Evolutionary conservation across 2,888 invertebrate genomes (phyloP).

Genomic region (Sminthurinus aureus): DNA sequence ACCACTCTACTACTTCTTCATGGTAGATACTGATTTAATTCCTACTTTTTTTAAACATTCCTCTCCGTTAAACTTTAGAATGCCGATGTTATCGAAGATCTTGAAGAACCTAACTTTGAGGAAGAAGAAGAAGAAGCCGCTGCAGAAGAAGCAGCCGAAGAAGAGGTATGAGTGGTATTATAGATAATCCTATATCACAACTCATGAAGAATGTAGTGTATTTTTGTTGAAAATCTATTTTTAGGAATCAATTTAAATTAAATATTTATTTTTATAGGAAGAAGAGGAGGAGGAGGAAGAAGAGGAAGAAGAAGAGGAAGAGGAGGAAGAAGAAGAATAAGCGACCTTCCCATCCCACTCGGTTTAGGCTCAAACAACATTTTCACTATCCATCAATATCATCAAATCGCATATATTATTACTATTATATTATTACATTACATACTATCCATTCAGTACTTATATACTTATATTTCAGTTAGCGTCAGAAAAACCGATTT

Average conservation of each 20-base stretch:
- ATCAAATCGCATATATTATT: not conserved
- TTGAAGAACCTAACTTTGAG: constrained; percentile 47
- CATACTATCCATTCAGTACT: constrained; percentile 21
- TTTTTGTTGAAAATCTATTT: not conserved
- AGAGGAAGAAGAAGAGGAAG: constrained; percentile 72
- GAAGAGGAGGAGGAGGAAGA: constrained; percentile 76
- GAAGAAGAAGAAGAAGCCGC: constrained; percentile 57
- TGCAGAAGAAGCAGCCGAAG: constrained; percentile 65
- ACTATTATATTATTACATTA: constrained; percentile 15
- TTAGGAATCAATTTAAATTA: not conserved
- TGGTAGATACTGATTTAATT: no score
- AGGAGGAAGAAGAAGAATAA: constrained; percentile 71
- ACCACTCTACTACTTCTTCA: no score
- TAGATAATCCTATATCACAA: no score
- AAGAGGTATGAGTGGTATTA: constrained; percentile 60
- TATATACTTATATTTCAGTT: constrained; percentile 20
- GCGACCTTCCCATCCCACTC: not conserved
- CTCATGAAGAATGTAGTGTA: not conserved
- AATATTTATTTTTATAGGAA: not conserved
- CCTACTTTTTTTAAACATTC: no score
- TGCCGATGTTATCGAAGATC: constrained; percentile 36
- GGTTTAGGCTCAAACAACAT: constrained; percentile 18
- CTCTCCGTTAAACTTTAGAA: constrained; percentile 12
- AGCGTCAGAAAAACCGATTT: constrained; percentile 16
- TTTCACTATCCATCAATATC: constrained; percentile 23